Conservation (phyloP, 2,797 vertebrate genomes). For the Moxostoma hubbsi region DNA sequence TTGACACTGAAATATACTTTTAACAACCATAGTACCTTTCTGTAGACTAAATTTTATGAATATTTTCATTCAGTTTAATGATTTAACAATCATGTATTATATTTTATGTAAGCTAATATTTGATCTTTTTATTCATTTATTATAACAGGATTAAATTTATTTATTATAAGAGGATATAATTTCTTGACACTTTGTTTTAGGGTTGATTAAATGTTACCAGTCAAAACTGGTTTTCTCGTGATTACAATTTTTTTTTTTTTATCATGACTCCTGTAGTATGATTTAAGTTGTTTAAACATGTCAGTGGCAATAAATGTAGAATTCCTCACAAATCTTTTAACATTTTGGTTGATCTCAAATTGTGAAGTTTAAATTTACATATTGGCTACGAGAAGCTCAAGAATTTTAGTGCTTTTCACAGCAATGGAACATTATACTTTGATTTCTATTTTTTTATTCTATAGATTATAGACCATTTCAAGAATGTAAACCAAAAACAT, state of each 20-base stretch:
- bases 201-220: not conserved
- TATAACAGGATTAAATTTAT: too few species aligned
- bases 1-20: too few species aligned
- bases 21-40: slow-evolving; percentile 37
- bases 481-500: too few species aligned
- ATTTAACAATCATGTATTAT: not conserved
- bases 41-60: not conserved
- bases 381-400: not conserved
- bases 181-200: slow-evolving; percentile 1
- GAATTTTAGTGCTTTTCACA: too few species aligned
- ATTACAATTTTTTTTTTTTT: not conserved
- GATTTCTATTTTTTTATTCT: too few species aligned
- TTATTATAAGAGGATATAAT: not conserved
- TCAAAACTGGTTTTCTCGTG: too few species aligned
- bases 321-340: not conserved
- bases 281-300: not conserved
- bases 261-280: not conserved
- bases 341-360: not conserved
- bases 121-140: too few species aligned
- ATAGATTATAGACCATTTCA: too few species aligned
- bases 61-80: slow-evolving; percentile 1
- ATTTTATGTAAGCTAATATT: too few species aligned
- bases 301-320: not conserved
- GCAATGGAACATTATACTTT: too few species aligned
- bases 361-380: not conserved